These are phyloP conservation scores for Uloborus diversus DNA, from an alignment of 1,140 invertebrate species.

Conservation along the genomic window DNA sequence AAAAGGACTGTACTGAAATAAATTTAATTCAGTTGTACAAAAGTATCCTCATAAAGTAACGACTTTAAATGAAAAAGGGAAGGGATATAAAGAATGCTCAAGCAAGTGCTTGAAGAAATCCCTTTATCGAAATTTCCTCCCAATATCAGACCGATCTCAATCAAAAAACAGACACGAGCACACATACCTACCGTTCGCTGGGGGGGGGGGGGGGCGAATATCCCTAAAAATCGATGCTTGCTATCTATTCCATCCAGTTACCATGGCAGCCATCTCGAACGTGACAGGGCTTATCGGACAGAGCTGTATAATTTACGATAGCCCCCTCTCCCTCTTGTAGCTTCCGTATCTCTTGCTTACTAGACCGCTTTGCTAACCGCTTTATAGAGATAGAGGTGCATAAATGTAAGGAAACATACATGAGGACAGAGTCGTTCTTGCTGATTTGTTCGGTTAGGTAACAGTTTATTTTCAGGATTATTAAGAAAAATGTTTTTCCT, in stretches of 20 bases:
- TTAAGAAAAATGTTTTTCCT: not conserved
- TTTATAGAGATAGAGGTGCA: not conserved
- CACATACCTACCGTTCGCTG: not conserved
- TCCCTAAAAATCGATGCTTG: constrained; percentile 27
- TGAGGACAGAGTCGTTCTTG: not conserved
- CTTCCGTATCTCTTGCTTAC: not conserved
- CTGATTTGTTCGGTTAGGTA: not conserved
- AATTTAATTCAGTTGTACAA: no score
- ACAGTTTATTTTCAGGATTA: not conserved
- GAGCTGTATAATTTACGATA: constrained; percentile 37
- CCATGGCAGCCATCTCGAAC: constrained; percentile 18
- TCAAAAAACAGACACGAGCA: not conserved
- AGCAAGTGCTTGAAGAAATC: not conserved
- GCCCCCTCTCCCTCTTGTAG: not conserved
- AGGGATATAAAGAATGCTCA: not conserved
- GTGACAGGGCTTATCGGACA: constrained; percentile 34
- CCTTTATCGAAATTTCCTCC: constrained; percentile 28
- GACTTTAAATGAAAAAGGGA: no score
- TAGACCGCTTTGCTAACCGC: not conserved
- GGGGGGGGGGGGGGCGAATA: not conserved
- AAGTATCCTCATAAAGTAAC: no score
- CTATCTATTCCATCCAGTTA: constrained; percentile 27
- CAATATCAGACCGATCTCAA: constrained; percentile 24
- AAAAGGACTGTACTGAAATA: not conserved
- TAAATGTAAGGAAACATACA: not conserved